These are phyloP conservation scores for Acrocyrtus sp. DNA, from an alignment of 2,888 invertebrate species.

Conservation along the genomic window DNA sequence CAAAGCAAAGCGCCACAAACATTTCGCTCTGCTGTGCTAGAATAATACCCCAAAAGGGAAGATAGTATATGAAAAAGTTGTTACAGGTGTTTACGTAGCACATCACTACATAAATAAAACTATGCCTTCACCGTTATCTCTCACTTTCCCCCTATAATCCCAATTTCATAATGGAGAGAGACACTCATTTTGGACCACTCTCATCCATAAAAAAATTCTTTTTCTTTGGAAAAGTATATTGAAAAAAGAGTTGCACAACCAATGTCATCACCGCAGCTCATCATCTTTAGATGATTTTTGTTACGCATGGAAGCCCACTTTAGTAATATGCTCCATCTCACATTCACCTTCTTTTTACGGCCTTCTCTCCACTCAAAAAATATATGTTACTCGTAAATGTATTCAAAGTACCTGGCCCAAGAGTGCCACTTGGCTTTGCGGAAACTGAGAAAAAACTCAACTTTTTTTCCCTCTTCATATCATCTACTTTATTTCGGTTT, in stretches of 20 bases:
- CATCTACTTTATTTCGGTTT: background rate
- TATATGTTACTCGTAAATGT: too few species aligned
- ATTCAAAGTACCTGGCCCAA: too few species aligned
- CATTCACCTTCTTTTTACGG: conserved; percentile 9
- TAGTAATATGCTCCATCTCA: conserved; percentile 37
- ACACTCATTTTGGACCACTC: background rate
- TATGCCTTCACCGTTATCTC: background rate
- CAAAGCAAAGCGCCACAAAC: too few species aligned
- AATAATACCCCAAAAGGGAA: too few species aligned
- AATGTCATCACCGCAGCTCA: conserved; percentile 38
- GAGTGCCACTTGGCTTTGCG: background rate
- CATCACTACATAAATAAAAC: background rate
- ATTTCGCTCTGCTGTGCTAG: too few species aligned
- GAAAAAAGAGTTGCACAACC: conserved; percentile 2
- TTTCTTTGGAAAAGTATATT: background rate
- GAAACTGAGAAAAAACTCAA: background rate
- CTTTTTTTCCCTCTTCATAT: background rate
- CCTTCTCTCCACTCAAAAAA: background rate
- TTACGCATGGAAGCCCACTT: conserved; percentile 49
- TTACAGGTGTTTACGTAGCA: too few species aligned
- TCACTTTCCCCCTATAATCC: background rate
- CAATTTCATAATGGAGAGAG: background rate
- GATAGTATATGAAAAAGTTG: too few species aligned
- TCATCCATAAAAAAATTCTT: too few species aligned
- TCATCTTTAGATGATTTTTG: conserved; percentile 41